A percentile compares a stretch with the other conserved stretches of the same genome.
Conservation (phyloP, 2,888 invertebrate species). For the Coecobrya sp. region DNA sequence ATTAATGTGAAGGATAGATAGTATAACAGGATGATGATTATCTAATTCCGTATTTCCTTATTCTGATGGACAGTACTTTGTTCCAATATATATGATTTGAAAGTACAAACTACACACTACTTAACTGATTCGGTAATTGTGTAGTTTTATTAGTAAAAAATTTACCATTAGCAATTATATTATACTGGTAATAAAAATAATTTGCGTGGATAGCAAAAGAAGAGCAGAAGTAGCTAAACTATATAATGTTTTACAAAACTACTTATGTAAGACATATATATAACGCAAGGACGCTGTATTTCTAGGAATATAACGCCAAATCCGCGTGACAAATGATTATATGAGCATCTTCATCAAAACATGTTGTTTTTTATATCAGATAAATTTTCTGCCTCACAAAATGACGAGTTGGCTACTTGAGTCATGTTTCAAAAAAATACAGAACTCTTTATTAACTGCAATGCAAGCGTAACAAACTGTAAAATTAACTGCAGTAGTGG, state of each 20-base stretch:
- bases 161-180: background rate
- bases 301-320: background rate
- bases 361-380: conserved; percentile 21
- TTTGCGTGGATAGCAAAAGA: background rate
- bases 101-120: background rate
- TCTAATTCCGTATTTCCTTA: conserved; percentile 63
- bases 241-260: background rate
- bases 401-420: conserved; percentile 34
- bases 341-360: conserved; percentile 40
- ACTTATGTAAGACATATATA: conserved; percentile 13
- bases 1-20: conserved; percentile 53
- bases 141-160: background rate
- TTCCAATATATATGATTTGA: conserved; percentile 36
- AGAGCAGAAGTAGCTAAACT: background rate
- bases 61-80: conserved; percentile 33
- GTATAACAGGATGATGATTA: conserved; percentile 54
- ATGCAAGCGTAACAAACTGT: conserved; percentile 25
- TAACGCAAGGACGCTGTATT: conserved; percentile 25
- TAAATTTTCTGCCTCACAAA: background rate
- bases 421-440: conserved; percentile 37
- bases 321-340: conserved; percentile 37
- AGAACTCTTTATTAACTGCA: background rate
- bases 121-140: conserved; percentile 31
- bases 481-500: conserved; percentile 18
- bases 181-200: conserved; percentile 6